phyloP scores from a whole-genome alignment of 2,113 vertebrate genomes.

The Peromyscus californicus region DNA sequence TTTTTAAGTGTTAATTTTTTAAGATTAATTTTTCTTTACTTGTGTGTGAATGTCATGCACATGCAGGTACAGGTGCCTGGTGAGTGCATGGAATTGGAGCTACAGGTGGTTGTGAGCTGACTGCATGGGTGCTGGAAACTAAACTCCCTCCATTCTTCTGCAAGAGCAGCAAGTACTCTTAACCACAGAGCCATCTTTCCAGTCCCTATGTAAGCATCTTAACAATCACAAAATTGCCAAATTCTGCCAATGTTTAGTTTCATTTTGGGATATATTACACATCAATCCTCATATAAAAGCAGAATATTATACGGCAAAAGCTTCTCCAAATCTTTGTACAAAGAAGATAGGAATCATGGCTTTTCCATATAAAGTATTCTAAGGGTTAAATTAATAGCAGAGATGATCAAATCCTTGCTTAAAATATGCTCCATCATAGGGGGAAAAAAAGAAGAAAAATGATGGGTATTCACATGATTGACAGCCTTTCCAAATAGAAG shows the following conservation, averaged over 20 bases:
- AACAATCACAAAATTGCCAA: neutral
- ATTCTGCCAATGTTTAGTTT: constrained; percentile 34
- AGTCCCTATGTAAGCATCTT: neutral
- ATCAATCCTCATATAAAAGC: constrained; percentile 32
- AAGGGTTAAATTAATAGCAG: constrained; percentile 84
- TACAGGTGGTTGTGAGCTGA: neutral
- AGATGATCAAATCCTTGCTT: constrained; percentile 80
- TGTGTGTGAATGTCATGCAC: neutral
- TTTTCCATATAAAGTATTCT: constrained; percentile 64
- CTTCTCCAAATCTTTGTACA: neutral
- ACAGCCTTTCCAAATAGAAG: constrained; percentile 89
- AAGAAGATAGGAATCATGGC: neutral
- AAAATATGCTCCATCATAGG: constrained; percentile 86
- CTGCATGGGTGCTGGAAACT: neutral
- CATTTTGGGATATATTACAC: neutral
- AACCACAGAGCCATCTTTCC: neutral
- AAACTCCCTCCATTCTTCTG: neutral
- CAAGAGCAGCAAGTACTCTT: neutral
- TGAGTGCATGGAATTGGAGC: neutral
- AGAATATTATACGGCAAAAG: neutral
- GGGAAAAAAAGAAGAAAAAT: constrained; percentile 86
- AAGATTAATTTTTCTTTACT: neutral
- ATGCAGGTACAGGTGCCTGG: neutral
- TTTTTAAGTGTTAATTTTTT: neutral
- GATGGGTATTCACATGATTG: constrained; percentile 88